These are phyloP conservation scores for Stramonita haemastoma DNA, from an alignment of 2,888 invertebrate genomes.

Conservation along the genomic window DNA sequence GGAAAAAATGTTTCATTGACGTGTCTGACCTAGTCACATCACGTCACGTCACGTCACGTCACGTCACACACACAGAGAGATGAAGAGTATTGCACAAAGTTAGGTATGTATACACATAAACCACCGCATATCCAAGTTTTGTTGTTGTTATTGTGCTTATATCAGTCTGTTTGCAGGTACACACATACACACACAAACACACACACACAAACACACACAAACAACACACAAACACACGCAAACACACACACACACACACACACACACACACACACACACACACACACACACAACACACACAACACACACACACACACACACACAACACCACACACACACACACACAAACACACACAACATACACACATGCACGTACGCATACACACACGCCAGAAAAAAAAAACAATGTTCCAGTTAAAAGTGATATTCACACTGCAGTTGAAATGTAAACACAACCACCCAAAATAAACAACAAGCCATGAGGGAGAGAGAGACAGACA, in stretches of 20 bases:
- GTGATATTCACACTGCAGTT: too few relatives aligned
- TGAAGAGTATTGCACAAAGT: not conserved
- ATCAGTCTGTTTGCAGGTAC: not conserved
- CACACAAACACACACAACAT: conserved; percentile 31
- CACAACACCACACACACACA: conserved; percentile 25
- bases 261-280: conserved; percentile 30
- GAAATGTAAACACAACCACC: too few relatives aligned
- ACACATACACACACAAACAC: conserved; percentile 26
- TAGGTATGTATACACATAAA: not conserved
- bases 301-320: conserved; percentile 18
- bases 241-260: conserved; percentile 24
- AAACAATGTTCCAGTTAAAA: too few relatives aligned
- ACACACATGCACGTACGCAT: too few relatives aligned
- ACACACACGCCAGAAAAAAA: too few relatives aligned
- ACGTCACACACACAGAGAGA: too few relatives aligned
- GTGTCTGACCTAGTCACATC: too few relatives aligned
- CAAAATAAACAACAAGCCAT: too few relatives aligned
- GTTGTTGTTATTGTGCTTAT: not conserved
- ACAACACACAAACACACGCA: conserved; percentile 23
- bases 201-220: conserved; percentile 28
- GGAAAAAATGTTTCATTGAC: too few relatives aligned
- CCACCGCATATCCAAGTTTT: not conserved
- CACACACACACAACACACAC: conserved; percentile 24
- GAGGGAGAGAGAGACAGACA: not conserved
- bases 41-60: too few relatives aligned